Evolutionary conservation across 2,888 invertebrate genomes (phyloP).

Genomic region (Hemistola chrysoprasaria): DNA sequence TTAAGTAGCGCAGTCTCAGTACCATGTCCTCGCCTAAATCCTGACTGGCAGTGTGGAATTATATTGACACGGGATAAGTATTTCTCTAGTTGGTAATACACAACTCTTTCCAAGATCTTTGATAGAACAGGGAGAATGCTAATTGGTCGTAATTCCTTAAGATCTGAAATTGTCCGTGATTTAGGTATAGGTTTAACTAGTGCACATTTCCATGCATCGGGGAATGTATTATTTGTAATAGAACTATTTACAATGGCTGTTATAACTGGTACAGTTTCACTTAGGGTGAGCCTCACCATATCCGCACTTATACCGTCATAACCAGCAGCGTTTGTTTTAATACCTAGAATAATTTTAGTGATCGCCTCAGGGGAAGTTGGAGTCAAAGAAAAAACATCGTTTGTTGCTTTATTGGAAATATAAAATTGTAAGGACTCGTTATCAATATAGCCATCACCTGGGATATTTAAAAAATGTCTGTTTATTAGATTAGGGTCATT

Average conservation of each 20-base stretch:
- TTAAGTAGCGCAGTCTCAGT: conserved; percentile 20
- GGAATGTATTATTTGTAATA: conserved; percentile 1
- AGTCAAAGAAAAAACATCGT: not conserved
- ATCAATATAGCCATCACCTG: too few species aligned
- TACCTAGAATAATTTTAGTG: too few species aligned
- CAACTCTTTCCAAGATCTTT: conserved; percentile 2
- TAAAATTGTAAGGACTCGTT: not conserved
- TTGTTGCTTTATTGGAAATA: not conserved
- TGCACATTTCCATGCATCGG: conserved; percentile 4
- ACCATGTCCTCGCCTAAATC: conserved; percentile 13
- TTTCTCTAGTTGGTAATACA: not conserved
- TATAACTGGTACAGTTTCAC: too few species aligned
- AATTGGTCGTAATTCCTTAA: conserved; percentile 18
- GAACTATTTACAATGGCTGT: not conserved
- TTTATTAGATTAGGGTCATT: conserved; percentile 5
- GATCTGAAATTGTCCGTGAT: not conserved
- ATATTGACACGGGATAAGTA: conserved; percentile 17
- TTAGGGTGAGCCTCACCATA: too few species aligned
- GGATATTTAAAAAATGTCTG: conserved; percentile 2
- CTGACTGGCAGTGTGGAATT: conserved; percentile 22
- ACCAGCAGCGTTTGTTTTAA: too few species aligned
- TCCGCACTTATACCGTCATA: too few species aligned
- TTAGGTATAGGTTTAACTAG: conserved; percentile 8
- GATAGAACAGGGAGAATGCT: conserved; percentile 21
- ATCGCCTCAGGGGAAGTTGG: not conserved